Conservation (phyloP, 2,888 invertebrate species). For the Tipula lateralis region DNA sequence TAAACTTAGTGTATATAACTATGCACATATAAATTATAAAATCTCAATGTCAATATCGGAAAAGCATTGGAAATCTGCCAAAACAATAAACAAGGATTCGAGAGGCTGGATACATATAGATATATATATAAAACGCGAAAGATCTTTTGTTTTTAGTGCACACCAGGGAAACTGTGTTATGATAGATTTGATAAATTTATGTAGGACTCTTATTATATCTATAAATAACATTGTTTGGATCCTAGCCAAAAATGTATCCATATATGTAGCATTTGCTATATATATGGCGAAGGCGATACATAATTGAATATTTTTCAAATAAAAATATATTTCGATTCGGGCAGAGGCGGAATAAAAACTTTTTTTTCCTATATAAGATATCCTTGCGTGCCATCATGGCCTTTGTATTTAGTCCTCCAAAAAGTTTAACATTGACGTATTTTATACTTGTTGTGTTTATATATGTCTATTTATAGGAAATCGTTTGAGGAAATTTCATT, state of each 20-base stretch:
- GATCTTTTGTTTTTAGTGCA: not conserved
- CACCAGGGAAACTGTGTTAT: not conserved
- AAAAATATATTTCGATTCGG: not conserved
- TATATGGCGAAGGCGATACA: not conserved
- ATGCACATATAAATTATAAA: too few relatives aligned
- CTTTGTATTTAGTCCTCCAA: not conserved
- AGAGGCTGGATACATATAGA: not conserved
- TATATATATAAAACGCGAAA: not conserved
- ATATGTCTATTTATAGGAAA: not conserved
- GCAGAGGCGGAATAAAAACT: not conserved
- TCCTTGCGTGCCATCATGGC: not conserved
- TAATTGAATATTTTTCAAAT: conserved; percentile 6
- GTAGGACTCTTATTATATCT: not conserved
- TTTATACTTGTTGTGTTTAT: not conserved
- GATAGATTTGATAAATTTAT: conserved; percentile 6
- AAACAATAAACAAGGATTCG: not conserved
- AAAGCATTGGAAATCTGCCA: not conserved
- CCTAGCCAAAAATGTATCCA: not conserved
- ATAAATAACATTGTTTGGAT: not conserved
- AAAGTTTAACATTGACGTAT: not conserved
- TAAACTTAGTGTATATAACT: too few relatives aligned
- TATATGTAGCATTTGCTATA: not conserved
- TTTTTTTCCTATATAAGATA: not conserved
- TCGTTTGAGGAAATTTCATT: not conserved
- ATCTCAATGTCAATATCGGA: not conserved